Evolutionary conservation across 2,888 invertebrate genomes (phyloP), one percentile per base, ranked within the genome.

Genomic region (Cryptocephalus moraei): DNA sequence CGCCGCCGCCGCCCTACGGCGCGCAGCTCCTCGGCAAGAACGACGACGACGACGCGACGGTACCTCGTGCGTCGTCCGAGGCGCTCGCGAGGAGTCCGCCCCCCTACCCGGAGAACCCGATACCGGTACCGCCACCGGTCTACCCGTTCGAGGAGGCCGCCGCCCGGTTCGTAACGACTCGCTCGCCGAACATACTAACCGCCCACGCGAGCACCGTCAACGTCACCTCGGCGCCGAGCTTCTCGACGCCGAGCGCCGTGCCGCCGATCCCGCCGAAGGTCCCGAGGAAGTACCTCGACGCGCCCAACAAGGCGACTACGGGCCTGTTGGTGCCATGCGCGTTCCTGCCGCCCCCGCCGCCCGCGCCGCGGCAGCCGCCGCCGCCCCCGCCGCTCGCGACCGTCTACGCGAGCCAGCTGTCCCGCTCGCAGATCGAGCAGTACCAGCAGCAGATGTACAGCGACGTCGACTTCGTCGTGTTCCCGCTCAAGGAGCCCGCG

Each of bases 401-500:
- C 0, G 79, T 83, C 1, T 84, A 83, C 59, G 78, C 82, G 33
- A 80, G 79, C 57, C 83, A 84, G 58, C 70, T 85, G 39, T 81
- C 83, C 0, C 73, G 82, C 12, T 82, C 83, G 22, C 91, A 90
- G 64, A 84, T 91, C 51, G 88, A 90, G 53, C 84, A 89, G 62
- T 92, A 90, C 62, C 87, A 90, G 60, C 89, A 90, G 62, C 91
- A 91, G 64, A 76, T 92, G 47, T 90, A 89, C 61, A 91, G 91
- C 50, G 91, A 92, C 63, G 89, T 90, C 3, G 91, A 92, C 69
- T 92, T 90, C 63, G 91, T 92, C 8, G 89, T 91, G 66, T 92
- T 91, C 63, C 91, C 91, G 0, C 69, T 91, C 51, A 91, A 91
- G 70, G 91, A 92, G 69, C 91, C 91, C 9, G 84, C 88, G 0